Base-by-base conservation (phyloP, 2,797 vertebrate species). In the Discoglossus pictus region DNA sequence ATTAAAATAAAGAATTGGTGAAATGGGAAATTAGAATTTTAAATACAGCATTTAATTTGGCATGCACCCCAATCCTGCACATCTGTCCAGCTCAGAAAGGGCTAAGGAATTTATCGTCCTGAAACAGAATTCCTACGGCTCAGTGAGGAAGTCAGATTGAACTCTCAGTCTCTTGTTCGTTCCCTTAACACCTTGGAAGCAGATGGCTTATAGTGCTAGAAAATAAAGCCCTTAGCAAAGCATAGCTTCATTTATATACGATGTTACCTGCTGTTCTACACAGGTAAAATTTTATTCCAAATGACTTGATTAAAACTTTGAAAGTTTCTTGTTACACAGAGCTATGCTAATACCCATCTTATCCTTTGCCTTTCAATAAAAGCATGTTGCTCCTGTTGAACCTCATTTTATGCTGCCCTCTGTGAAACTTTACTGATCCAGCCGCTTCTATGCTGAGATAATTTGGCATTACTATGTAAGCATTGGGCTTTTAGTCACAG, bases 51-150 rank as follows among this genome's bases (percentile, higher is more conserved):
- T 27, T 61, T 62, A 43, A 53, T 55, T 69, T 54, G 59, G 42
- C 58, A n/a, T 48, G 31, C 18, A 36, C 24, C 50, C 67, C 39
- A 27, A 55, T 7, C 35, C 42, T 54, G 42, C 34, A 62, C 67
- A 69, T 62, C 59, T 61, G 66, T 62, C 59, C 59, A 48, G 36
- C 44, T 60, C 55, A 40, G 46, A 50, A 60, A 21, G 51, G 36
- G 35, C 48, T 46, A 24, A 61, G 50, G 31, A 53, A 62, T 62
- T 62, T 68, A 68, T 68, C 27, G 39, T 61, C 48, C 58, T 68
- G 58, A 68, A 68, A 54, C 27, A 61, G 48, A 68, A 61, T 38
- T 61, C 67, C 50, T 62, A 40, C 34, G 34, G 67, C 67, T 69
- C 50, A 55, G 16, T 31, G 51, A 55, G 13, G 24, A 55, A 52